A percentile compares a stretch with the other conserved stretches of the same genome.
Conservation (phyloP, 2,888 invertebrate genomes). For the Heteromyza rotundicornis region DNA sequence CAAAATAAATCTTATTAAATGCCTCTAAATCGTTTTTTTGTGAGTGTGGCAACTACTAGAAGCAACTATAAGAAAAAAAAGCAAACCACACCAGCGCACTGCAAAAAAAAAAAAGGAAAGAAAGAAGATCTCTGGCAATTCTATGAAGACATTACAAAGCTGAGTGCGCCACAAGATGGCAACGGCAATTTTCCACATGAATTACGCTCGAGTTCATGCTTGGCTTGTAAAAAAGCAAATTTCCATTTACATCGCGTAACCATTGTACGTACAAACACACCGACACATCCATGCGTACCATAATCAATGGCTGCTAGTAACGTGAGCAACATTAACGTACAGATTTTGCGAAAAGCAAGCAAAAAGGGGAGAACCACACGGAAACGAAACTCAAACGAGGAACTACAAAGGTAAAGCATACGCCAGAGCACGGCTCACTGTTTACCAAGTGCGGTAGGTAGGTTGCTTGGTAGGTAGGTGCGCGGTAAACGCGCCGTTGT, state of each 20-base stretch:
- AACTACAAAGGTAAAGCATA: not conserved
- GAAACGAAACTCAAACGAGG: not conserved
- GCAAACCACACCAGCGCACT: too few relatives aligned
- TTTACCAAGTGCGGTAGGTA: not conserved
- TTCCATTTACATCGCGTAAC: conserved; percentile 23
- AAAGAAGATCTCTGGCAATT: not conserved
- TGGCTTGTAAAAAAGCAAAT: conserved; percentile 45
- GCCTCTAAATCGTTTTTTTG: too few relatives aligned
- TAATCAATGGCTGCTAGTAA: conserved; percentile 18
- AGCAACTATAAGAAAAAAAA: too few relatives aligned
- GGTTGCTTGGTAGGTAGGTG: not conserved
- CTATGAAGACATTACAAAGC: not conserved
- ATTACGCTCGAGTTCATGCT: conserved; percentile 56
- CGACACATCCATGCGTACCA: conserved; percentile 11
- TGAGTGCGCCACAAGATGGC: not conserved
- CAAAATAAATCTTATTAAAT: too few relatives aligned
- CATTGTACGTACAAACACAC: not conserved
- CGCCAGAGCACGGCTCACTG: too few relatives aligned
- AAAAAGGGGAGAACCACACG: too few relatives aligned
- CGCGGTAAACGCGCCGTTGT: not conserved
- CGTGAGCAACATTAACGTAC: not conserved
- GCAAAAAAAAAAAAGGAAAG: too few relatives aligned
- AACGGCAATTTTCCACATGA: conserved; percentile 56
- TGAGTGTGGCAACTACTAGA: too few relatives aligned
- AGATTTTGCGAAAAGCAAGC: not conserved